A percentile compares a stretch with the other conserved stretches of the same genome.
These are phyloP conservation scores for Vireo griseus DNA, from an alignment of 2,797 vertebrate genomes.

Conservation along the genomic window DNA sequence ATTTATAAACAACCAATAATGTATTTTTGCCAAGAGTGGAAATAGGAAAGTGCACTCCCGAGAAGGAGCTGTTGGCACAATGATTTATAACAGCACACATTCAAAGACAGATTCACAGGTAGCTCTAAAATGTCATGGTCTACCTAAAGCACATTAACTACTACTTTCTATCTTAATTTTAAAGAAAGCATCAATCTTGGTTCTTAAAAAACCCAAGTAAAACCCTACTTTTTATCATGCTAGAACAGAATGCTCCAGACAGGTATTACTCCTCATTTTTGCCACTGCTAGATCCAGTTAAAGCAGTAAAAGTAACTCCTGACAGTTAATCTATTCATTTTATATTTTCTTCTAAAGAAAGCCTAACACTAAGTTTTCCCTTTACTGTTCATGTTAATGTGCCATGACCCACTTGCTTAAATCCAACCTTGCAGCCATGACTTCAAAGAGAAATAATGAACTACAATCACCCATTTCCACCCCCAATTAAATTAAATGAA, in stretches of 20 bases:
- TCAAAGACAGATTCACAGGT: neutral
- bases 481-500: neutral
- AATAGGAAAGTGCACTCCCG: neutral
- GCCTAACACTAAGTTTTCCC: neutral
- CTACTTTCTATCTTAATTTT: neutral
- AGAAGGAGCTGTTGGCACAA: neutral
- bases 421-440: neutral
- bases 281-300: neutral
- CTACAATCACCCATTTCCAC: neutral
- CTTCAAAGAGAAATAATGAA: neutral
- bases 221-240: neutral
- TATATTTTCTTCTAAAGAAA: neutral
- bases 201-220: neutral
- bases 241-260: neutral
- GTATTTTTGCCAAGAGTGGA: neutral
- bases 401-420: neutral
- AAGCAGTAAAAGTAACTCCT: neutral
- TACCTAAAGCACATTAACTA: neutral
- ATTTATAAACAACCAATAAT: neutral
- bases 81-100: neutral
- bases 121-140: neutral
- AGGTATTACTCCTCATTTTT: neutral
- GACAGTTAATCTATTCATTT: neutral
- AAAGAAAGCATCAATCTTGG: neutral
- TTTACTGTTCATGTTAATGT: neutral